Percentiles rank a stretch among this genome's conserved stretches.
Evolutionary conservation across 30 jellyfish, hydroid and myxozoan genomes (phyloP).

Genomic region (Sanderia malayensis): DNA sequence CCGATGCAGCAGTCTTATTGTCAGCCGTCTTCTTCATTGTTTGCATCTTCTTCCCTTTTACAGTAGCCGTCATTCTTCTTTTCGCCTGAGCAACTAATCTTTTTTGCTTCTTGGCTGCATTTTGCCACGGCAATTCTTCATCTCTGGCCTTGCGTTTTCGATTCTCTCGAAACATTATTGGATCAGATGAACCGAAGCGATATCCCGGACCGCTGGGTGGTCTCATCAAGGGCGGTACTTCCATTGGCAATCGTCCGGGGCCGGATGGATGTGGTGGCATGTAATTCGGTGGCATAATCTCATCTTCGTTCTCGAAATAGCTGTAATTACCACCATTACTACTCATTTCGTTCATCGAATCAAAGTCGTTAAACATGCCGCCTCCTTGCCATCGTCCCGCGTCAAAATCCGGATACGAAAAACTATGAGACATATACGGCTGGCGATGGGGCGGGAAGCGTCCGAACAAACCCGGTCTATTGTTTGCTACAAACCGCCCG

Average conservation of each 20-base stretch:
- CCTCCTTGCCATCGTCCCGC: conserved; percentile 47
- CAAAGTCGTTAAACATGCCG: conserved; percentile 24
- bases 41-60: background rate
- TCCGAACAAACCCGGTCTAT: background rate
- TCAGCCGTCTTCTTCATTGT: background rate
- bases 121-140: conserved; percentile 22
- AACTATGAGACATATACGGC: conserved; percentile 61
- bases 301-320: conserved; percentile 48
- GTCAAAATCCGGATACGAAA: conserved; percentile 46
- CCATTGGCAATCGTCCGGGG: conserved; percentile 27
- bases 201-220: conserved; percentile 52
- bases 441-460: conserved; percentile 31
- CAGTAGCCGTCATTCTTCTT: background rate
- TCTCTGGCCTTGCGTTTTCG: conserved; percentile 43
- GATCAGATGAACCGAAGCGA: conserved; percentile 42
- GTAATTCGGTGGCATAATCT: conserved; percentile 19
- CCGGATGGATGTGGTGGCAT: conserved; percentile 24
- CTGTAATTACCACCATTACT: conserved; percentile 50
- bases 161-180: conserved; percentile 33
- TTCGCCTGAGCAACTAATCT: conserved; percentile 4
- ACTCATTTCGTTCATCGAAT: conserved; percentile 30
- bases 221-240: conserved; percentile 35
- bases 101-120: background rate
- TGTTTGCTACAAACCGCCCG: background rate
- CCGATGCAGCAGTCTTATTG: conserved; percentile 1